Conservation (phyloP, 2,113 vertebrate species). For the Mesembrinibis cayennensis region DNA sequence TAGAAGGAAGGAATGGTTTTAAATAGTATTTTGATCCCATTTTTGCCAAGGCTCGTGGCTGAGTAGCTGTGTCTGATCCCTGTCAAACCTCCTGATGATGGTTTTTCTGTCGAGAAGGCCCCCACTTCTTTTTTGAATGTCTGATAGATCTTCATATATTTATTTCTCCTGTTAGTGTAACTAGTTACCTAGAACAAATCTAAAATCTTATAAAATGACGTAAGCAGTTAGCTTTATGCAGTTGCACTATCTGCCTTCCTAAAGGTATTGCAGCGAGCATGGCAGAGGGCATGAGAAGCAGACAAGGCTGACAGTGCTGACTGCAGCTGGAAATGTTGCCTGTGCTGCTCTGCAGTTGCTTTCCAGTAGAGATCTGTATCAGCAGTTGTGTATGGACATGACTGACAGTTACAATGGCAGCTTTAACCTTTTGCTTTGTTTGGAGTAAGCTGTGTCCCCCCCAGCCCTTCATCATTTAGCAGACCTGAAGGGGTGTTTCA, state of each 20-base stretch:
- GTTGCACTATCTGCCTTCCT: background rate
- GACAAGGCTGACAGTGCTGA: background rate
- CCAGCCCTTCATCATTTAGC: background rate
- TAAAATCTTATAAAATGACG: background rate
- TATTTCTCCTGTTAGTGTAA: background rate
- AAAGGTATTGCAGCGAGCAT: accelerated
- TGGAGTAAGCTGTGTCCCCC: background rate
- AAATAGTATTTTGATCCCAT: background rate
- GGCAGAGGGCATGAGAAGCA: background rate
- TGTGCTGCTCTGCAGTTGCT: background rate
- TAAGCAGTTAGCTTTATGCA: background rate
- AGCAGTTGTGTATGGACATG: background rate
- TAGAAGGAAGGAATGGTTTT: background rate
- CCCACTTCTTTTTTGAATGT: background rate
- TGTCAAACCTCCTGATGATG: background rate
- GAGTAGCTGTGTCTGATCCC: background rate
- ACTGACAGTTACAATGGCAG: background rate
- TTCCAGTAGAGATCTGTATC: background rate
- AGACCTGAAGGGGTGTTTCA: background rate
- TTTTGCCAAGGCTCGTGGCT: background rate
- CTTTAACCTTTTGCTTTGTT: background rate
- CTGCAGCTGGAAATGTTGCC: background rate
- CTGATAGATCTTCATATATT: background rate
- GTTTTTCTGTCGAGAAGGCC: background rate
- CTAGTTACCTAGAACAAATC: background rate